Percentiles rank a stretch among this genome's conserved stretches.
Conservation (phyloP, 2,113 vertebrate genomes). For the Chaetura pelagica region DNA sequence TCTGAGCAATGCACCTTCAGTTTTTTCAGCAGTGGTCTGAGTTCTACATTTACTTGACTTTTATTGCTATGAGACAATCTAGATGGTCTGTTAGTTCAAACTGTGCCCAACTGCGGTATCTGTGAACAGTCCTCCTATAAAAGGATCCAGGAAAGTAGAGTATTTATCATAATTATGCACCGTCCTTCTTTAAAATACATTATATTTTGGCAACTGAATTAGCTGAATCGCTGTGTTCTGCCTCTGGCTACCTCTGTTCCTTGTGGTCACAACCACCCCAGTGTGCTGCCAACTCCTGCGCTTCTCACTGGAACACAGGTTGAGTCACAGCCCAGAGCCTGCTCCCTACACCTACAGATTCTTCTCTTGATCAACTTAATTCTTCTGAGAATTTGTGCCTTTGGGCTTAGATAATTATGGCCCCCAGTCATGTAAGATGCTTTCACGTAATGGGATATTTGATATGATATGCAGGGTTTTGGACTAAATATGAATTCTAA, state of each 20-base stretch:
- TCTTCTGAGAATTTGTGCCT: not conserved
- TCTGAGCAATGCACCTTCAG: not conserved
- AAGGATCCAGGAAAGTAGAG: not conserved
- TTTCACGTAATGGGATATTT: not conserved
- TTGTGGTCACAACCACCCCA: not conserved
- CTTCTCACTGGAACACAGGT: not conserved
- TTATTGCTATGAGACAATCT: not conserved
- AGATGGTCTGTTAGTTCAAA: not conserved
- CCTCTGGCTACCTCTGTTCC: not conserved
- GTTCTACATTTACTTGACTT: not conserved
- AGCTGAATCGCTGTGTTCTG: not conserved
- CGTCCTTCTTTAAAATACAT: not conserved
- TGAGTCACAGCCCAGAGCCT: too few species aligned
- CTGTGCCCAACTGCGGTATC: not conserved
- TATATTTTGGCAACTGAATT: not conserved
- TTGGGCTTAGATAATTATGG: not conserved
- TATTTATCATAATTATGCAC: not conserved
- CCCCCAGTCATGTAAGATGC: not conserved
- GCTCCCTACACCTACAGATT: not conserved
- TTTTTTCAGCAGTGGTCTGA: not conserved
- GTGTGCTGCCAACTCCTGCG: not conserved
- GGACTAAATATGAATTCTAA: not conserved
- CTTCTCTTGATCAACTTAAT: not conserved
- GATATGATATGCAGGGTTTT: rapidly evolving
- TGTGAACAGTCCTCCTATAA: not conserved